Base-by-base conservation (phyloP, 2,888 invertebrate species). In the Cryptocheilus praepositus region DNA sequence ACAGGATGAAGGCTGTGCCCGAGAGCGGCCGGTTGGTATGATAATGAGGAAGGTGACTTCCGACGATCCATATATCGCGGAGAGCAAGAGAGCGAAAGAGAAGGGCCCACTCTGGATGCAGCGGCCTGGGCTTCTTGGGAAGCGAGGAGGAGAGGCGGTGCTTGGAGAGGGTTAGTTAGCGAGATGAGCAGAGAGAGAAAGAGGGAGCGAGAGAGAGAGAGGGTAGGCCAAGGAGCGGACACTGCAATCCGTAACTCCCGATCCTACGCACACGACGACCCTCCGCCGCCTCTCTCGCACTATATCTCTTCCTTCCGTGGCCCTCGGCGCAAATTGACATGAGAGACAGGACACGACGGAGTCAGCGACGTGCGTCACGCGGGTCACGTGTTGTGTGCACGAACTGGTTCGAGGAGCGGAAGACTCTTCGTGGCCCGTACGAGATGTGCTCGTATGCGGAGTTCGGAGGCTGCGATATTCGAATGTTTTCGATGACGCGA, bases 11-110 rank as follows among this genome's bases (percentile, higher is more conserved):
- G 86, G 87, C 86, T 87, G 85, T 80, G 86, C 79, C 82, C 85
- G 85, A 86, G 85, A 85, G 85, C 76, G 80, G 82, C 77, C 75
- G 82, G 81, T 83, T 85, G 86, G 84, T 86, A 88, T 88, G 87
- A 88, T 89, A 89, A 89, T 89, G 88, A 89, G 88, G 88, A 88
- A 88, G 88, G 88, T 88, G 88, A 89, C 88, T 88, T 88, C 88
- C 88, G 88, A 89, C 86, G 87, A 86, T 87, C 83, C 84, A 84
- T 85, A 84, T 83, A 83, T 77, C 76, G 78, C 77, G 79, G 80
- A 79, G 81, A 81, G 80, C 69, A 49, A 49, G 49, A 49, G 49
- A 69, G 64, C 71, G 74, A 71, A 74, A 76, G 71, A 76, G 70
- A 62, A 73, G 78, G 74, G 79, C 71, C 69, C 70, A 61, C 67